Conservation (phyloP, 2,113 vertebrate species). For the Apodemus sylvaticus region DNA sequence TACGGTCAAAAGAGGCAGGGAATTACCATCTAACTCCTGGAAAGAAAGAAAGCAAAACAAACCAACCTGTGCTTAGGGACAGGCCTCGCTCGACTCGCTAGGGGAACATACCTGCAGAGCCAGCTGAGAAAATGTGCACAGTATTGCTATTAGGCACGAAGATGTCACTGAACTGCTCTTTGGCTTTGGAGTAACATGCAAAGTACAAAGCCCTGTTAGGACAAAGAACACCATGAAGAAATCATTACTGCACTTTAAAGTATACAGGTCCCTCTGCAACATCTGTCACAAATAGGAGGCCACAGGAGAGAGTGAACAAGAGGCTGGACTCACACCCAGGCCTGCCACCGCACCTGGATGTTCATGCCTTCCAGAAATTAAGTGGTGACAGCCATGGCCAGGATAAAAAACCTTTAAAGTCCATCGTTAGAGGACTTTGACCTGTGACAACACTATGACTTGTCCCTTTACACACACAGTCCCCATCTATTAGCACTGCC, state of each 20-base stretch:
- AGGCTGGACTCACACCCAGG: neutral
- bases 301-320: neutral
- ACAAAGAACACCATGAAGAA: neutral
- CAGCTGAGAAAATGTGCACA: slow-evolving; percentile 96
- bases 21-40: neutral
- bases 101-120: slow-evolving; percentile 91
- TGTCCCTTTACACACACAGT: neutral
- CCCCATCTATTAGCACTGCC: neutral
- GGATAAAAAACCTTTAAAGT: neutral
- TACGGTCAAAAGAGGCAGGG: neutral
- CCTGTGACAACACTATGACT: neutral
- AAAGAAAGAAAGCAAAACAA: neutral
- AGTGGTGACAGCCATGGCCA: neutral
- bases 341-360: neutral
- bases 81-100: too few species aligned
- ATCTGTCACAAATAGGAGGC: neutral
- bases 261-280: fast-evolving
- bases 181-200: slow-evolving; percentile 96
- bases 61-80: neutral
- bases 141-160: slow-evolving; percentile 95
- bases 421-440: neutral
- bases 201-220: slow-evolving; percentile 96
- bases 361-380: neutral
- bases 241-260: fast-evolving
- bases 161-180: slow-evolving; percentile 93